phyloP scores from a whole-genome alignment of 1,140 invertebrate species.

The Lasaia peninsularis region DNA sequence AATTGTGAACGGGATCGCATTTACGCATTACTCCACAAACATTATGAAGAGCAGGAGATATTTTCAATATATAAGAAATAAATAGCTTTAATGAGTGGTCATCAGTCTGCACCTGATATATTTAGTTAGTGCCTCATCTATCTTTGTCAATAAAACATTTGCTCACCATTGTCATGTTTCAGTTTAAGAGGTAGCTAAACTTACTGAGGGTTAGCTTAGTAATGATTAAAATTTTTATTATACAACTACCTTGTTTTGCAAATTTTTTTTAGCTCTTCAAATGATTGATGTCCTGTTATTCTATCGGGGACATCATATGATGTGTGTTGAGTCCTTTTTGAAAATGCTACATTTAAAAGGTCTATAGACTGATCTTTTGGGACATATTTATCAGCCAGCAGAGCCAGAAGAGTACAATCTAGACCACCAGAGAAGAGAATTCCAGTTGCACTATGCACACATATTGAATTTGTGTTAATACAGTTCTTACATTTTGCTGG shows the following conservation, averaged over 20 bases:
- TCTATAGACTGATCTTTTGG: constrained; percentile 87
- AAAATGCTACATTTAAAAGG: constrained; percentile 98
- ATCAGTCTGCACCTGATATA: too few relatives aligned
- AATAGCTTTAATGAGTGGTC: too few relatives aligned
- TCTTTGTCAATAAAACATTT: too few relatives aligned
- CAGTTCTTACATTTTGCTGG: constrained; percentile 83
- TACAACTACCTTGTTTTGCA: constrained; percentile 81
- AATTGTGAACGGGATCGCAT: too few relatives aligned
- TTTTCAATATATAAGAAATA: too few relatives aligned
- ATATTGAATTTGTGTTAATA: constrained; percentile 46
- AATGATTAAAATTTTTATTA: not conserved
- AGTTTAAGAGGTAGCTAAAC: too few relatives aligned
- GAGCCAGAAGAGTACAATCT: constrained; percentile 93
- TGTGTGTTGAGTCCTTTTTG: constrained; percentile 66
- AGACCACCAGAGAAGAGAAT: constrained; percentile 97
- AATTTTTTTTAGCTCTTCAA: constrained; percentile 83
- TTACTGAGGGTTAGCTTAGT: not conserved
- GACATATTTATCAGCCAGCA: constrained; percentile 87
- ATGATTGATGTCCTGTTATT: constrained; percentile 85
- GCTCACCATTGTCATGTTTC: too few relatives aligned
- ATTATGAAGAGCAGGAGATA: too few relatives aligned
- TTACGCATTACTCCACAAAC: too few relatives aligned
- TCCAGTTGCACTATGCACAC: constrained; percentile 86
- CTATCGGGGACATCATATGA: constrained; percentile 88
- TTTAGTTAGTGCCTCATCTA: too few relatives aligned